These are phyloP conservation scores for Semnornis frantzii DNA, from an alignment of 2,113 vertebrate species.

Conservation along the genomic window DNA sequence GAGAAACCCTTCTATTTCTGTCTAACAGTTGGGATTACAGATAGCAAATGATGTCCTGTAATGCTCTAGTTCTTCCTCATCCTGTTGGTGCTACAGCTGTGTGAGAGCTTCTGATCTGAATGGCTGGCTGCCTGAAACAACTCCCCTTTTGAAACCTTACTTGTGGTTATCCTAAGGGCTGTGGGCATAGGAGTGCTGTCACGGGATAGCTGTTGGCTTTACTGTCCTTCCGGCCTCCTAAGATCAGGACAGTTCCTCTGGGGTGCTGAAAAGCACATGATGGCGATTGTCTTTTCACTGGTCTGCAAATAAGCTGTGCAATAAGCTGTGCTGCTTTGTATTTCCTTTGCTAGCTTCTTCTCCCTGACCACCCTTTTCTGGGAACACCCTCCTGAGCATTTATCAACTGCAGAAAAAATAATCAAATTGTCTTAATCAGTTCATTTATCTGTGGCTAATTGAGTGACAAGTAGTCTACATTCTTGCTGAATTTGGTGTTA, in stretches of 20 bases:
- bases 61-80: background rate
- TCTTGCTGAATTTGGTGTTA: background rate
- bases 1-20: background rate
- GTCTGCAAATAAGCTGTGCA: background rate
- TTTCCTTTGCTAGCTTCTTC: background rate
- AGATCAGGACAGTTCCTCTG: background rate
- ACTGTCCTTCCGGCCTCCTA: background rate
- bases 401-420: slow-evolving; percentile 17
- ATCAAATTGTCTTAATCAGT: slow-evolving; percentile 35
- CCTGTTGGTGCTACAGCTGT: background rate
- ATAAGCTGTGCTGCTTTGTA: background rate
- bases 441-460: slow-evolving; percentile 6
- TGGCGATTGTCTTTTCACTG: background rate
- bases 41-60: background rate
- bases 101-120: background rate
- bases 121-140: background rate
- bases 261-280: background rate
- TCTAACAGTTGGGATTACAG: background rate
- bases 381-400: slow-evolving; percentile 1
- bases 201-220: background rate
- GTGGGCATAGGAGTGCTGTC: background rate
- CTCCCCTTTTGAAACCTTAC: background rate
- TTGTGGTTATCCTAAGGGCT: background rate
- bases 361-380: background rate
- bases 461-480: background rate